Evolutionary conservation across 2,797 vertebrate genomes (phyloP).

Genomic region (Sebastes goodei): DNA sequence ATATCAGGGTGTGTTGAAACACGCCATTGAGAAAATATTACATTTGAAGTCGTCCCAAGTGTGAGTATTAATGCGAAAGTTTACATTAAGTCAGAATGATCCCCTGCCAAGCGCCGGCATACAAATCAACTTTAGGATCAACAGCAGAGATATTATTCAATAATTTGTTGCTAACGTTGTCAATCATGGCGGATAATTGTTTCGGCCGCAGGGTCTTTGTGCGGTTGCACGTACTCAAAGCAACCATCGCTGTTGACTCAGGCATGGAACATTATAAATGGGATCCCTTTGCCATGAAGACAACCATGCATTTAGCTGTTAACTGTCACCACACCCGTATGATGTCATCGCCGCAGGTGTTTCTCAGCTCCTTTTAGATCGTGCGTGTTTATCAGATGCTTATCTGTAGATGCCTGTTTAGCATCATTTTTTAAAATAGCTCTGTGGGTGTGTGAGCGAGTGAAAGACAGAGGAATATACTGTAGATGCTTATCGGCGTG

Average conservation of each 20-base stretch:
- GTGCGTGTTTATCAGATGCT: conserved; percentile 30
- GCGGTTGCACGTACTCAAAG: not conserved
- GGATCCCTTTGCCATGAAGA: not conserved
- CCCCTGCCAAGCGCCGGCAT: not conserved
- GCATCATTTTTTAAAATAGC: conserved; percentile 34
- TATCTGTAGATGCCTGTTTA: conserved; percentile 44
- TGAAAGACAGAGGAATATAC: conserved; percentile 34
- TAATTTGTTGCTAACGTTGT: conserved; percentile 4
- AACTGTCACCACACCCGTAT: conserved; percentile 48
- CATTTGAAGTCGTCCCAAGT: not conserved
- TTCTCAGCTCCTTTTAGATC: conserved; percentile 9
- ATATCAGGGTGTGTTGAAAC: not conserved
- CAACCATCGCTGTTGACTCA: conserved; percentile 17
- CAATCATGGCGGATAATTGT: not conserved
- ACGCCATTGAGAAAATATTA: not conserved
- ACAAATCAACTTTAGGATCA: not conserved
- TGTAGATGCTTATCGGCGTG: conserved; percentile 80
- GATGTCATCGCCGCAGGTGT: conserved; percentile 58
- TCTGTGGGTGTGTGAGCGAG: conserved; percentile 35
- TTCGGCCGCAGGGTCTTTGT: conserved; percentile 5
- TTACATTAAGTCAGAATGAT: not conserved
- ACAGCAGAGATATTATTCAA: not conserved
- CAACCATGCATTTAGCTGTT: not conserved
- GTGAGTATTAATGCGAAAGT: not conserved
- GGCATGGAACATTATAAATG: conserved; percentile 51